These are phyloP conservation scores for Bombus difficillimus DNA, from an alignment of 1,140 invertebrate species.

Conservation along the genomic window DNA sequence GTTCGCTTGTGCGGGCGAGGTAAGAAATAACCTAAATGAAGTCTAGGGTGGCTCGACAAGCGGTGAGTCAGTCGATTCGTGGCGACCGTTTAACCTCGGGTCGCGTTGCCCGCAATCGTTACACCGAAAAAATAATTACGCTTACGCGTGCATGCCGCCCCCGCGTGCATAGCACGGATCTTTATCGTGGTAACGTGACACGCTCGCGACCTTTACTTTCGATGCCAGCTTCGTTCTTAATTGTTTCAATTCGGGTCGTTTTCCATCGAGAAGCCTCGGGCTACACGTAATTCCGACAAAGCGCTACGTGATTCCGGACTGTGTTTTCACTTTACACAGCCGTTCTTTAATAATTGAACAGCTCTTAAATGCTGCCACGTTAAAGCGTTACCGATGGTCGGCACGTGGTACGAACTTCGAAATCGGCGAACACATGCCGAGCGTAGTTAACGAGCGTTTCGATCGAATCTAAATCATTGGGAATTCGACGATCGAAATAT, in stretches of 20 bases:
- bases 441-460: neutral
- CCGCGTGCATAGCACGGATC: neutral
- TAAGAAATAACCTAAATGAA: slow-evolving; percentile 14
- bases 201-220: slow-evolving; percentile 51
- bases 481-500: neutral
- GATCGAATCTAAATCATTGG: neutral
- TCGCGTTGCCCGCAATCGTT: slow-evolving; percentile 38
- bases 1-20: neutral
- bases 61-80: slow-evolving; percentile 18
- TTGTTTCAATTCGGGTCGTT: slow-evolving; percentile 60
- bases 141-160: neutral
- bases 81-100: slow-evolving; percentile 31
- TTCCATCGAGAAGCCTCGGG: slow-evolving; percentile 26
- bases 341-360: slow-evolving; percentile 20
- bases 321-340: slow-evolving; percentile 42
- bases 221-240: slow-evolving; percentile 47
- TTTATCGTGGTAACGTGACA: neutral
- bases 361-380: neutral
- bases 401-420: neutral
- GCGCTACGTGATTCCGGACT: neutral
- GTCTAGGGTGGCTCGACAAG: neutral
- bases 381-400: neutral
- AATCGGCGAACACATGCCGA: neutral
- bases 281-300: slow-evolving; percentile 40
- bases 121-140: slow-evolving; percentile 53